A percentile compares a stretch with the other conserved stretches of the same genome.
These are phyloP conservation scores for Naja naja DNA, from an alignment of 2,113 vertebrate genomes.

Conservation along the genomic window DNA sequence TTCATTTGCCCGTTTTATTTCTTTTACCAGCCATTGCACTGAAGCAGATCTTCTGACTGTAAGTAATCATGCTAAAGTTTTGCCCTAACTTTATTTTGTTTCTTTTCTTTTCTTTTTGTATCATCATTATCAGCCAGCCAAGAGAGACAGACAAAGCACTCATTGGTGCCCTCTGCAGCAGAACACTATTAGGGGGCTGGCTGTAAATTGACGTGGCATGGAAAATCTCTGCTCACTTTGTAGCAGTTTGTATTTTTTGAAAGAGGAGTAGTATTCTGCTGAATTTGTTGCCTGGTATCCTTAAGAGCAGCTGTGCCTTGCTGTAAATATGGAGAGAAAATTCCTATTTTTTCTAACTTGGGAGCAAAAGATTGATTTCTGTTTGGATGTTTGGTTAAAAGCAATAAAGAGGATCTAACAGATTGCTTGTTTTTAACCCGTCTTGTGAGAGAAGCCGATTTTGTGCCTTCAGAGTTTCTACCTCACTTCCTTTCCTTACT, in stretches of 20 bases:
- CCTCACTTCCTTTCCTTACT: slow-evolving; percentile 57
- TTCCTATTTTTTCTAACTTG: slow-evolving; percentile 24
- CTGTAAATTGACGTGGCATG: slow-evolving; percentile 83
- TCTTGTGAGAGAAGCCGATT: slow-evolving; percentile 48
- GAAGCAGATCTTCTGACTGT: slow-evolving; percentile 58
- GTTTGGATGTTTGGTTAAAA: slow-evolving; percentile 51
- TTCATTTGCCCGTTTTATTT: slow-evolving; percentile 39
- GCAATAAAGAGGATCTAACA: slow-evolving; percentile 44
- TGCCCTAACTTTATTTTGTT: slow-evolving; percentile 55
- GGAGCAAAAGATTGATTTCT: slow-evolving; percentile 37
- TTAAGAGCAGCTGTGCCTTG: slow-evolving; percentile 18
- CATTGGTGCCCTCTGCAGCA: slow-evolving; percentile 69
- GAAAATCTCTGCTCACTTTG: slow-evolving; percentile 75
- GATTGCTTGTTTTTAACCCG: slow-evolving; percentile 30
- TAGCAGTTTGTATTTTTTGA: slow-evolving; percentile 58
- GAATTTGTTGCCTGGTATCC: slow-evolving; percentile 50
- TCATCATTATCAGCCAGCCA: slow-evolving; percentile 59
- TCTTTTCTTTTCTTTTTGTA: slow-evolving; percentile 59
- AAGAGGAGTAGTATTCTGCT: slow-evolving; percentile 40
- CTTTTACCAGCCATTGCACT: slow-evolving; percentile 26
- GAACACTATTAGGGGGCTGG: slow-evolving; percentile 73
- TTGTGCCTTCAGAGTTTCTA: slow-evolving; percentile 34
- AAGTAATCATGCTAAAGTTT: slow-evolving; percentile 58
- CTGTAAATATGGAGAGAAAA: slow-evolving; percentile 66
- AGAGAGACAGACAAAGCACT: slow-evolving; percentile 74